Percentiles rank a stretch among this genome's conserved stretches.
Evolutionary conservation across 2,113 vertebrate species (phyloP).

Genomic region (Pycnonotus jocosus): DNA sequence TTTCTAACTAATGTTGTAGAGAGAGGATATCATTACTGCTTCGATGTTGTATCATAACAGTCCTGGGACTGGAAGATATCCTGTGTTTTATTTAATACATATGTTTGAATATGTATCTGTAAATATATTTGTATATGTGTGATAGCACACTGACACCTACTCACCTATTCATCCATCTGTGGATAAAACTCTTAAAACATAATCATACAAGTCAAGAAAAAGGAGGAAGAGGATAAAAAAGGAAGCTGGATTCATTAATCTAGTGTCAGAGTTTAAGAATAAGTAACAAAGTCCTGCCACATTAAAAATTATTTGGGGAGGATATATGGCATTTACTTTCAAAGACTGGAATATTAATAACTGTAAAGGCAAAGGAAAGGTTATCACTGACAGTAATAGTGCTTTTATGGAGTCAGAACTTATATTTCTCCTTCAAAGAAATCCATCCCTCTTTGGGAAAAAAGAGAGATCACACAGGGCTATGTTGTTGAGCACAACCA

Average conservation of each 20-base stretch:
- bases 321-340: conserved; percentile 3
- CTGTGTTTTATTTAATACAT: not conserved
- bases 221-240: not conserved
- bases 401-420: not conserved
- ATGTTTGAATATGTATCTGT: not conserved
- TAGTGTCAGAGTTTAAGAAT: not conserved
- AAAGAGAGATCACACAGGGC: not conserved
- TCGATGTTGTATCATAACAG: fast-evolving
- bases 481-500: not conserved
- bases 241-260: not conserved
- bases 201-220: not conserved
- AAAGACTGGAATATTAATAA: not conserved
- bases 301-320: not conserved
- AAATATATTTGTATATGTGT: not conserved
- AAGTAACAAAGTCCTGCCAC: not conserved
- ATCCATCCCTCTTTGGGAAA: not conserved
- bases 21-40: not conserved
- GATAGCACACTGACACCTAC: not conserved
- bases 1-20: not conserved
- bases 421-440: not conserved
- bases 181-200: not conserved
- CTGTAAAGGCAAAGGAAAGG: not conserved
- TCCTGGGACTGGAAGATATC: not conserved
- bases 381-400: not conserved
- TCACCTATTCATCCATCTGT: not conserved